Conservation (phyloP, 2,113 vertebrate species). For the Oryzias javanicus region DNA sequence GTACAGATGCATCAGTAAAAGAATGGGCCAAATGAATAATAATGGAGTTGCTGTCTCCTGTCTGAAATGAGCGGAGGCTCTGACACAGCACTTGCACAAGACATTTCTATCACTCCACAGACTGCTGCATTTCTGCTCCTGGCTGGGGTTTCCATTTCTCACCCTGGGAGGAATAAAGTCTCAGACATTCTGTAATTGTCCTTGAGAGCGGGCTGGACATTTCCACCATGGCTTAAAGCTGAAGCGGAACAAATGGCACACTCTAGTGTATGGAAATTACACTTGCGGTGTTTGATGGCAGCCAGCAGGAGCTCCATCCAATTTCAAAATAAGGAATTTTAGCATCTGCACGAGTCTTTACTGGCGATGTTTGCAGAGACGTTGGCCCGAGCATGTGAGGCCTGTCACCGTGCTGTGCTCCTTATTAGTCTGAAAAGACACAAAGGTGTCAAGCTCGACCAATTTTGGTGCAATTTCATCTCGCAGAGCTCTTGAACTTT, state of each 20-base stretch:
- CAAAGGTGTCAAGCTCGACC: conserved; percentile 45
- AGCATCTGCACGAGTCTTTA: conserved; percentile 54
- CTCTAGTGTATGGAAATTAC: conserved; percentile 69
- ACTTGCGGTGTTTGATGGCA: conserved; percentile 60
- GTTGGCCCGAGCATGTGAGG: conserved; percentile 42
- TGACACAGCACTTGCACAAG: conserved; percentile 24
- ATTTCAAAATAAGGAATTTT: conserved; percentile 62
- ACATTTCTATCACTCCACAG: conserved; percentile 36
- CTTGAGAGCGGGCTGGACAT: conserved; percentile 67
- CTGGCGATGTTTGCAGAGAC: conserved; percentile 58
- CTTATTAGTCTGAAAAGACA: conserved; percentile 42
- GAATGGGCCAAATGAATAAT: conserved; percentile 21
- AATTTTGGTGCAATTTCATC: conserved; percentile 44
- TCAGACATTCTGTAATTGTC: conserved; percentile 77
- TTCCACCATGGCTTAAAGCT: conserved; percentile 68
- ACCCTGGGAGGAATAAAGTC: conserved; percentile 69
- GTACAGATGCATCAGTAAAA: not conserved
- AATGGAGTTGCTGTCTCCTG: conserved; percentile 8
- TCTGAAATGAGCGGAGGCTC: conserved; percentile 42
- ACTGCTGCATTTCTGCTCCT: conserved; percentile 38
- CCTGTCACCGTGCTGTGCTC: conserved; percentile 31
- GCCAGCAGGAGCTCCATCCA: conserved; percentile 59
- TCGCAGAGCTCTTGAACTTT: conserved; percentile 51
- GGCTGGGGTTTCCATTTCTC: conserved; percentile 55
- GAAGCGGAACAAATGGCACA: conserved; percentile 73